phyloP scores from a whole-genome alignment of 1,140 invertebrate genomes.

The Aphelinus certus region DNA sequence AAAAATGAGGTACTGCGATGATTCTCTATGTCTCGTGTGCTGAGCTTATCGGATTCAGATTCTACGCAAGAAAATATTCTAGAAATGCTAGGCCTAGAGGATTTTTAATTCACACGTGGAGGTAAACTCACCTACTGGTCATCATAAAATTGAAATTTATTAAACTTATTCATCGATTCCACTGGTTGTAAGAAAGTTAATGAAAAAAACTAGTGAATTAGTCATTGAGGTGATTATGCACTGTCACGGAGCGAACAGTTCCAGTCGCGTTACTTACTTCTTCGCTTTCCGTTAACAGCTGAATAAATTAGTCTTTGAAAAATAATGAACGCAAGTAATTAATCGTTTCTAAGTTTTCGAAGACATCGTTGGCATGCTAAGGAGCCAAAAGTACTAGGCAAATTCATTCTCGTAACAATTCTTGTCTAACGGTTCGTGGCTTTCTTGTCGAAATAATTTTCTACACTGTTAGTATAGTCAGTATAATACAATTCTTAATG shows the following conservation, averaged over 20 bases:
- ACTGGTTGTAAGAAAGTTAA: too few species aligned
- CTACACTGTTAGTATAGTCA: too few species aligned
- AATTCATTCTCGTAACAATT: neutral
- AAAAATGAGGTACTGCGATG: too few species aligned
- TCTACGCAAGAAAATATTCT: too few species aligned
- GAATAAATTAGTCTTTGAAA: slow-evolving; percentile 58
- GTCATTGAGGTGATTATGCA: slow-evolving; percentile 14
- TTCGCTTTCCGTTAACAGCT: slow-evolving; percentile 47
- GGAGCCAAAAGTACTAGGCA: slow-evolving; percentile 18
- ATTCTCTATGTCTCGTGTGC: too few species aligned
- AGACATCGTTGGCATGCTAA: slow-evolving; percentile 54
- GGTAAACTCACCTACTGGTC: too few species aligned
- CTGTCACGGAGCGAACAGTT: slow-evolving; percentile 10
- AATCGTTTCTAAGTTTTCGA: slow-evolving; percentile 51
- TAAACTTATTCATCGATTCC: too few species aligned
- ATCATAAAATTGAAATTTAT: too few species aligned
- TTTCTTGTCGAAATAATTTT: neutral
- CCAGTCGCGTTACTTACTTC: neutral
- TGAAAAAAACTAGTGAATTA: slow-evolving; percentile 1
- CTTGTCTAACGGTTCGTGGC: neutral
- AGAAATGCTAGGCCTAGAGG: too few species aligned
- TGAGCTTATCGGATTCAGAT: too few species aligned
- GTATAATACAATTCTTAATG: too few species aligned
- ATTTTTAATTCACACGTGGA: too few species aligned
- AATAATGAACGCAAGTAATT: slow-evolving; percentile 59